These are phyloP conservation scores for Drosophila nannoptera DNA, from an alignment of 1,140 invertebrate genomes.

Conservation along the genomic window DNA sequence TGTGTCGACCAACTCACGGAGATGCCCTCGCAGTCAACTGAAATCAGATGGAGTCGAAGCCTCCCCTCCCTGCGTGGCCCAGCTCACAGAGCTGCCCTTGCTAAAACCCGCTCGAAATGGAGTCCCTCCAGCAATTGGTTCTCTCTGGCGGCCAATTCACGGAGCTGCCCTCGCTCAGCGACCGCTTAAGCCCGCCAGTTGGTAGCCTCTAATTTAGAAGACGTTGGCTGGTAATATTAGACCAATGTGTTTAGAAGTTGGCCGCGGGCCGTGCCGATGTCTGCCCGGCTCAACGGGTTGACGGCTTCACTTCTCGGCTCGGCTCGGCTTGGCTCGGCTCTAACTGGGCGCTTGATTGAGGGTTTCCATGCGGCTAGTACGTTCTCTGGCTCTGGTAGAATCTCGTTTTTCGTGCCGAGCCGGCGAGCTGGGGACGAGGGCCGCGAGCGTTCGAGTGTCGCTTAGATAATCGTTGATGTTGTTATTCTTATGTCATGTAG, in stretches of 20 bases:
- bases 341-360: slow-evolving; percentile 39
- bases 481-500: slow-evolving; percentile 47
- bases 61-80: not conserved
- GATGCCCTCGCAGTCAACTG: slow-evolving; percentile 23
- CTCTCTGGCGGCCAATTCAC: no score
- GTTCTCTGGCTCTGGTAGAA: slow-evolving; percentile 10
- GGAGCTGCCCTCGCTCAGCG: slow-evolving; percentile 14
- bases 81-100: no score
- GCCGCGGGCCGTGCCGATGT: slow-evolving; percentile 21
- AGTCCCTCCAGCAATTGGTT: no score
- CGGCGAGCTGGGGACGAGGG: slow-evolving; percentile 8
- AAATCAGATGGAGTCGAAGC: not conserved
- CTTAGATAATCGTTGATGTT: slow-evolving; percentile 20
- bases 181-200: not conserved
- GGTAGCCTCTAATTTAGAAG: slow-evolving; percentile 36
- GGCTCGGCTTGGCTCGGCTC: no score
- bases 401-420: slow-evolving; percentile 1
- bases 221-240: slow-evolving; percentile 40
- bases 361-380: slow-evolving; percentile 1
- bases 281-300: slow-evolving; percentile 35
- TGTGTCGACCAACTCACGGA: not conserved
- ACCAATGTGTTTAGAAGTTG: slow-evolving; percentile 29
- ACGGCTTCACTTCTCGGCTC: slow-evolving; percentile 36
- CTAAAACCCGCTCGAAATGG: no score
- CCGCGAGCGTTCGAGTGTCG: slow-evolving; percentile 40